Percentiles rank a stretch among this genome's conserved stretches.
Evolutionary conservation across 2,888 invertebrate genomes (phyloP).

Genomic region (Thymelicus acteon): DNA sequence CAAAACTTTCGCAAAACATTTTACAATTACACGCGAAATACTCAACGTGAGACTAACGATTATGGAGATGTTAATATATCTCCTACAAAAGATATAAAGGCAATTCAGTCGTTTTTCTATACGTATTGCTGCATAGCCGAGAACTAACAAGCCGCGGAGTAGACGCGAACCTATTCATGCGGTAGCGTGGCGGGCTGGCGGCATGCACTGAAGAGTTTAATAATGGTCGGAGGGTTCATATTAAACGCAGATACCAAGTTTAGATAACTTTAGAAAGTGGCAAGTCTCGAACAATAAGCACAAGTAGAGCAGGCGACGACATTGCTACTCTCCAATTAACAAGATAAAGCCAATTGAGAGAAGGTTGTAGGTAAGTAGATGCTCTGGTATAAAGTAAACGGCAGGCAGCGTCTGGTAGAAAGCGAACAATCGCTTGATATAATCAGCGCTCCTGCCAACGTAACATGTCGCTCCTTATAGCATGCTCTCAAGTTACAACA

Average conservation of each 20-base stretch:
- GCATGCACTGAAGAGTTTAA: constrained; percentile 47
- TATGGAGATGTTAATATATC: constrained; percentile 36
- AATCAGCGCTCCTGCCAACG: constrained; percentile 44
- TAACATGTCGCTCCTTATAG: constrained; percentile 23
- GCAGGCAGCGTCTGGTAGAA: constrained; percentile 51
- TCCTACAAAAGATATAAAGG: constrained; percentile 30
- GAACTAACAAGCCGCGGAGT: constrained; percentile 10
- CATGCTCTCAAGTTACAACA: constrained; percentile 28
- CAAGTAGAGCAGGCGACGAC: constrained; percentile 64
- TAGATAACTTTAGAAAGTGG: constrained; percentile 78
- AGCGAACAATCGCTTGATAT: constrained; percentile 59
- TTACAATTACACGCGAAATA: constrained; percentile 36
- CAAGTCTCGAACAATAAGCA: constrained; percentile 69
- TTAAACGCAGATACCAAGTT: constrained; percentile 65
- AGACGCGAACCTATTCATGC: constrained; percentile 35
- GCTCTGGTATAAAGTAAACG: constrained; percentile 48
- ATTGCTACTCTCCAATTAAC: constrained; percentile 68
- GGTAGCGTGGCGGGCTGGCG: constrained; percentile 36
- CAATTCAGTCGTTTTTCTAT: constrained; percentile 21
- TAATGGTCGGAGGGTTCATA: constrained; percentile 54
- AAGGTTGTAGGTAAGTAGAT: constrained; percentile 40
- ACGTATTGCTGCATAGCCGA: constrained; percentile 20
- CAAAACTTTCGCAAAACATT: constrained; percentile 33
- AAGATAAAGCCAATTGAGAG: constrained; percentile 57
- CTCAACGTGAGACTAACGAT: constrained; percentile 30